Evolutionary conservation across 2,113 vertebrate genomes (phyloP).

Genomic region (Actenoides lindsayi): DNA sequence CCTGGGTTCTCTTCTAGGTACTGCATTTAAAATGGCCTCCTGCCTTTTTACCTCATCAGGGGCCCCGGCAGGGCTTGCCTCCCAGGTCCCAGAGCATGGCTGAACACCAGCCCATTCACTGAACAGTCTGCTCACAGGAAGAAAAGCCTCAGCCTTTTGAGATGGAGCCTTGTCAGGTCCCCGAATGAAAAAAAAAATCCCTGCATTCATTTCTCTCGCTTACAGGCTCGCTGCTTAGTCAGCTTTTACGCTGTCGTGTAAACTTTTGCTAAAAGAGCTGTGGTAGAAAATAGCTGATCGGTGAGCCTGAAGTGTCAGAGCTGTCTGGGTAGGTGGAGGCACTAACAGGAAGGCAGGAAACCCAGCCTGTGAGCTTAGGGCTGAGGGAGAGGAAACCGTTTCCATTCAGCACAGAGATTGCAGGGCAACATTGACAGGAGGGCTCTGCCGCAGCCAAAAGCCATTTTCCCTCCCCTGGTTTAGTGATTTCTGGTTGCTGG

Average conservation of each 20-base stretch:
- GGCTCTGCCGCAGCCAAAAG: conserved; percentile 37
- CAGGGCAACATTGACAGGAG: not conserved
- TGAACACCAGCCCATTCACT: not conserved
- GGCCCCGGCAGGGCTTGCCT: not conserved
- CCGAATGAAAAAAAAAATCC: not conserved
- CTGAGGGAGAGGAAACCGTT: conserved; percentile 46
- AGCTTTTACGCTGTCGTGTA: conserved; percentile 34
- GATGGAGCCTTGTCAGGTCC: not conserved
- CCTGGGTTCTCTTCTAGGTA: not conserved
- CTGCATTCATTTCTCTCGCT: conserved; percentile 19
- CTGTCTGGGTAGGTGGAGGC: conserved; percentile 79
- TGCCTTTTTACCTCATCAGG: not conserved
- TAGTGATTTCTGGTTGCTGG: conserved; percentile 43
- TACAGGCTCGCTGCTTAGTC: conserved; percentile 50
- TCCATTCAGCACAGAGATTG: conserved; percentile 52
- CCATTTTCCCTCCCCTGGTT: conserved; percentile 15
- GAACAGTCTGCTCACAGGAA: not conserved
- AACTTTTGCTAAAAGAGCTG: conserved; percentile 57
- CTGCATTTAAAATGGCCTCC: not conserved
- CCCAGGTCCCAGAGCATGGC: not conserved
- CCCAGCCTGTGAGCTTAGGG: conserved; percentile 59
- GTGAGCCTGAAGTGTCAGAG: conserved; percentile 79
- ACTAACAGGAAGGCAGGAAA: conserved; percentile 82
- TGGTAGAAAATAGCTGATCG: conserved; percentile 80
- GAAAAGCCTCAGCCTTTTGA: not conserved